Percentiles rank a stretch among this genome's conserved stretches.
Evolutionary conservation across 2,797 vertebrate genomes (phyloP).

Genomic region (Eidolon dupreanum): DNA sequence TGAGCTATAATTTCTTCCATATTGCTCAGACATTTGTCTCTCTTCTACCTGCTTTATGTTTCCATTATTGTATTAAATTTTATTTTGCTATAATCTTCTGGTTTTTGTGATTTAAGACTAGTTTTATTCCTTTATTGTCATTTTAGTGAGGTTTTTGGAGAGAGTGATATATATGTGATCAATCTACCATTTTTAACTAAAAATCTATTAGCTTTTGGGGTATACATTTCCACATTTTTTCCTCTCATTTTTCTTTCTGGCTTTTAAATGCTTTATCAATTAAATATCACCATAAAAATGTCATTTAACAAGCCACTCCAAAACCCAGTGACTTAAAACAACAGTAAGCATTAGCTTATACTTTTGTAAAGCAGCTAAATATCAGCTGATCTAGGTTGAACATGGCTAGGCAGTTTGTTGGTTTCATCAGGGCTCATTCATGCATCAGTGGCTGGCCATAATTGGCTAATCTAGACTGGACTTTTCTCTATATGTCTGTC

Average conservation of each 20-base stretch:
- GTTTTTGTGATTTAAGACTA: constrained; percentile 9
- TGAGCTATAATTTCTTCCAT: not conserved
- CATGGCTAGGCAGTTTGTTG: not conserved
- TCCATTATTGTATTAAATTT: not conserved
- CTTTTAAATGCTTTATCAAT: constrained; percentile 7
- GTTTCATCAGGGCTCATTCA: not conserved
- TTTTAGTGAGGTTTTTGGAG: constrained; percentile 18
- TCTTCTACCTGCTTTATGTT: constrained; percentile 30
- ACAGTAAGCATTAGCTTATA: not conserved
- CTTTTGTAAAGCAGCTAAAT: not conserved
- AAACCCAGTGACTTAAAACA: not conserved
- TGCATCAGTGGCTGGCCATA: not conserved
- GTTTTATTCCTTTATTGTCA: constrained; percentile 25
- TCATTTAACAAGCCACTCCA: constrained; percentile 8
- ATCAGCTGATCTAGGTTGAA: not conserved
- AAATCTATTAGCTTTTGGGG: constrained; percentile 11
- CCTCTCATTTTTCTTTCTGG: not conserved
- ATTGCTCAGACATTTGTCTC: not conserved
- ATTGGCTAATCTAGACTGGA: not conserved
- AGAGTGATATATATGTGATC: not conserved
- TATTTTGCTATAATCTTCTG: constrained; percentile 9
- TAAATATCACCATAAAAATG: not conserved
- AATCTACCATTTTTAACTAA: not conserved
- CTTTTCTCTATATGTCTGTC: not conserved
- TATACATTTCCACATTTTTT: not conserved